Evolutionary conservation across 2,113 vertebrate species (phyloP).

Genomic region (Cebidichthys violaceus): DNA sequence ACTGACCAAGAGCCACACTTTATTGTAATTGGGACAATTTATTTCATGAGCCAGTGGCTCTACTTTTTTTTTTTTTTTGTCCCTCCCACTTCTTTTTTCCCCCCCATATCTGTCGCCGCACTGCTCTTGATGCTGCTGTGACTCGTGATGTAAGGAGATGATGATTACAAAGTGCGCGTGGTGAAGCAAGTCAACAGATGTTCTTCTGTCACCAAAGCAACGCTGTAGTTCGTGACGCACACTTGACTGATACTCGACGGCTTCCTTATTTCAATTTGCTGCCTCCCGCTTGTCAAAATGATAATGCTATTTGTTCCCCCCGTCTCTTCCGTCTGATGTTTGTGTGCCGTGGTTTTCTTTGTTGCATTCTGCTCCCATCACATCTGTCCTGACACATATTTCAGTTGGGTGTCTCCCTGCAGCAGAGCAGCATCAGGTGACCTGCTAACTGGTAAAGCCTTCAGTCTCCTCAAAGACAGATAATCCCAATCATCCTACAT

Average conservation of each 20-base stretch:
- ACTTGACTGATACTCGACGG: slow-evolving; percentile 44
- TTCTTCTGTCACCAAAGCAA: slow-evolving; percentile 38
- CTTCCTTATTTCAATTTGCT: slow-evolving; percentile 49
- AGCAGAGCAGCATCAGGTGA: slow-evolving; percentile 37
- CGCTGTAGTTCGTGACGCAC: slow-evolving; percentile 23
- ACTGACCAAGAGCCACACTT: slow-evolving; percentile 88
- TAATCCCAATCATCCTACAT: slow-evolving; percentile 37
- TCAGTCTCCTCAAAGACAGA: slow-evolving; percentile 31
- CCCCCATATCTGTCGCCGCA: slow-evolving; percentile 39
- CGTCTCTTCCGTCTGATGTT: slow-evolving; percentile 10
- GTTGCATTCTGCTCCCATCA: slow-evolving; percentile 31
- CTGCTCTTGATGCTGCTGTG: slow-evolving; percentile 45
- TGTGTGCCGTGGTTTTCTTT: neutral
- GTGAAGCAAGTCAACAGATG: slow-evolving; percentile 41
- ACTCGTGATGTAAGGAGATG: slow-evolving; percentile 41
- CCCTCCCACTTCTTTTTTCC: slow-evolving; percentile 36
- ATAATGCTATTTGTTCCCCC: slow-evolving; percentile 26
- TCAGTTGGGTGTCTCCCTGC: neutral
- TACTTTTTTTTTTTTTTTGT: slow-evolving; percentile 75
- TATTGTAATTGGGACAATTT: slow-evolving; percentile 90
- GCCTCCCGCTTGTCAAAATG: slow-evolving; percentile 49
- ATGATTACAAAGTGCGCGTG: slow-evolving; percentile 37
- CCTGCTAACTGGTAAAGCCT: slow-evolving; percentile 11
- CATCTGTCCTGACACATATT: slow-evolving; percentile 21
- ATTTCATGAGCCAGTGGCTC: slow-evolving; percentile 83